A percentile compares a stretch with the other conserved stretches of the same genome.
These are phyloP conservation scores for Armadillidium nasatum DNA, from an alignment of 1,140 invertebrate genomes.

Conservation along the genomic window DNA sequence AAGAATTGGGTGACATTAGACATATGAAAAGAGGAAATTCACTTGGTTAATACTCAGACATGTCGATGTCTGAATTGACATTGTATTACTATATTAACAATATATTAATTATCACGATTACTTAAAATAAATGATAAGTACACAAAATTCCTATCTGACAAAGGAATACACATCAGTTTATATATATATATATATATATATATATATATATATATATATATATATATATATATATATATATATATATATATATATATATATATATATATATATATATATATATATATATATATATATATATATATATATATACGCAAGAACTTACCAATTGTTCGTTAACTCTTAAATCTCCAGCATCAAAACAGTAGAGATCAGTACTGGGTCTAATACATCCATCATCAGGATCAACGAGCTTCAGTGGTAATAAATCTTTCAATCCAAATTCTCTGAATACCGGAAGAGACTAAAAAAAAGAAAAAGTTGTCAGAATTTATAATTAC, in stretches of 20 bases:
- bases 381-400: conserved; percentile 88
- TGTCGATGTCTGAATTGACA: too few species aligned
- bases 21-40: too few species aligned
- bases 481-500: neutral
- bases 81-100: too few species aligned
- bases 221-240: neutral
- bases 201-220: too few species aligned
- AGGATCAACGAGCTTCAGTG: conserved; percentile 81
- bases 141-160: too few species aligned
- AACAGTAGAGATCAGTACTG: conserved; percentile 76
- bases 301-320: neutral
- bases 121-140: too few species aligned
- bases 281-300: neutral
- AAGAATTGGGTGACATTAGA: too few species aligned
- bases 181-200: too few species aligned
- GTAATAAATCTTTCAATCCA: conserved; percentile 79
- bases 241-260: neutral
- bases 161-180: too few species aligned
- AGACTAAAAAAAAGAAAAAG: conserved; percentile 44
- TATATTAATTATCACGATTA: too few species aligned
- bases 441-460: conserved; percentile 75
- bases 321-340: conserved; percentile 78
- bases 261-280: conserved; percentile 1
- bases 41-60: too few species aligned
- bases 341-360: conserved; percentile 82